phyloP scores from a whole-genome alignment of 2,797 vertebrate genomes.

The Novumbra hubbsi region DNA sequence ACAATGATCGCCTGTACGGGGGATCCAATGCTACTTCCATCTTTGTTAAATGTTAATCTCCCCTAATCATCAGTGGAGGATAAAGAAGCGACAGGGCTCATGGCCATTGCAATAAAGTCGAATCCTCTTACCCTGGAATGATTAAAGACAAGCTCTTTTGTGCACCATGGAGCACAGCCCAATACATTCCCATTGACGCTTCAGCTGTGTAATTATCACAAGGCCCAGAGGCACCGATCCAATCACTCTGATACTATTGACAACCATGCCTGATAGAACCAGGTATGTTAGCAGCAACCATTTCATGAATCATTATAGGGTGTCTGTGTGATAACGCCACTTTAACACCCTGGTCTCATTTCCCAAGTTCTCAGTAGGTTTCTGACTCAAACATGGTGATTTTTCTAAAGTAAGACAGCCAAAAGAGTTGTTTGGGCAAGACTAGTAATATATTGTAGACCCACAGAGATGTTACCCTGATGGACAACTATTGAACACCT shows the following conservation, averaged over 20 bases:
- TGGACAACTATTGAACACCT: conserved; percentile 1
- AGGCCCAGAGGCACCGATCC: conserved; percentile 67
- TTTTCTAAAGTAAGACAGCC: conserved; percentile 15
- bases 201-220: conserved; percentile 69
- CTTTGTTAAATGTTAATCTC: conserved; percentile 49
- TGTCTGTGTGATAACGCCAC: conserved; percentile 51
- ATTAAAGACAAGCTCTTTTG: conserved; percentile 67
- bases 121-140: conserved; percentile 62
- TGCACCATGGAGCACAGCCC: conserved; percentile 59
- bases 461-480: not conserved
- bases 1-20: not conserved
- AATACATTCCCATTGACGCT: conserved; percentile 71
- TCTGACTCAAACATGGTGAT: conserved; percentile 24
- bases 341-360: conserved; percentile 52
- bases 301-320: conserved; percentile 32
- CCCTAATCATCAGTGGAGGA: conserved; percentile 61
- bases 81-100: conserved; percentile 51
- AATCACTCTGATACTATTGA: conserved; percentile 66
- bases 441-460: conserved; percentile 3
- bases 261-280: conserved; percentile 64
- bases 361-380: conserved; percentile 15
- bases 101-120: conserved; percentile 58
- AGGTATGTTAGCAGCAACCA: conserved; percentile 54
- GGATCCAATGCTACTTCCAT: not conserved
- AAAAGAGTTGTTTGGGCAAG: conserved; percentile 5